Conservation (phyloP, 37 sponge, comb jelly and placozoan genomes). For the Aphrocallistes beatrix region DNA sequence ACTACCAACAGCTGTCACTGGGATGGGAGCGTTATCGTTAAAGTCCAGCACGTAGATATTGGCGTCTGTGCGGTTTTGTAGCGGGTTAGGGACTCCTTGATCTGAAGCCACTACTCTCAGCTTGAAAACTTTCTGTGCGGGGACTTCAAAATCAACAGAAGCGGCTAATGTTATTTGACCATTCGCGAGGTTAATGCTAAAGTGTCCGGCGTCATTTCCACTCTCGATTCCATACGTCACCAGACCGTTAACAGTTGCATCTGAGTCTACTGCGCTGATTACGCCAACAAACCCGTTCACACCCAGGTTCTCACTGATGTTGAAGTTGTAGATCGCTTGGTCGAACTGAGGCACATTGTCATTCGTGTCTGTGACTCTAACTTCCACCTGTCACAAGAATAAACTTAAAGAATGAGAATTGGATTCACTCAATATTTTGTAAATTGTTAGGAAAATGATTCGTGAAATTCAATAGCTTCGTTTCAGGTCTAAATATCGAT, state of each 20-base stretch:
- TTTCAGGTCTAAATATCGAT: too few species aligned
- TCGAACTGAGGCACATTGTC: conserved; percentile 7
- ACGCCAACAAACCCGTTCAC: background rate
- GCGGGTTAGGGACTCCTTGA: background rate
- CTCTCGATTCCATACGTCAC: background rate
- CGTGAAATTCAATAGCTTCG: too few species aligned
- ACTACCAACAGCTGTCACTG: background rate
- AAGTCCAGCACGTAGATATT: background rate
- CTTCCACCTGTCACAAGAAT: background rate
- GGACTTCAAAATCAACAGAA: background rate
- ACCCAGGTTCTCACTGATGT: background rate
- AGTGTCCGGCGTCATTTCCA: background rate
- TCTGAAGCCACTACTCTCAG: background rate
- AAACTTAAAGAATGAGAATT: too few species aligned
- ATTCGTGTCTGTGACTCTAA: background rate
- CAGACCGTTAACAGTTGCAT: background rate
- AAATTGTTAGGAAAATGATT: too few species aligned
- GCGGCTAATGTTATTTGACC: background rate
- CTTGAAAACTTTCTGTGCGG: background rate
- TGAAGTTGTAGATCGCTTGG: background rate
- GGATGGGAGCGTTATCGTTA: background rate
- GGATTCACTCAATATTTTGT: too few species aligned
- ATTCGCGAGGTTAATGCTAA: background rate
- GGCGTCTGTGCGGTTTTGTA: background rate
- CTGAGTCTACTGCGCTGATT: background rate